These are phyloP conservation scores for Cichlasoma orientale DNA, from an alignment of 2,797 vertebrate species.

Conservation along the genomic window DNA sequence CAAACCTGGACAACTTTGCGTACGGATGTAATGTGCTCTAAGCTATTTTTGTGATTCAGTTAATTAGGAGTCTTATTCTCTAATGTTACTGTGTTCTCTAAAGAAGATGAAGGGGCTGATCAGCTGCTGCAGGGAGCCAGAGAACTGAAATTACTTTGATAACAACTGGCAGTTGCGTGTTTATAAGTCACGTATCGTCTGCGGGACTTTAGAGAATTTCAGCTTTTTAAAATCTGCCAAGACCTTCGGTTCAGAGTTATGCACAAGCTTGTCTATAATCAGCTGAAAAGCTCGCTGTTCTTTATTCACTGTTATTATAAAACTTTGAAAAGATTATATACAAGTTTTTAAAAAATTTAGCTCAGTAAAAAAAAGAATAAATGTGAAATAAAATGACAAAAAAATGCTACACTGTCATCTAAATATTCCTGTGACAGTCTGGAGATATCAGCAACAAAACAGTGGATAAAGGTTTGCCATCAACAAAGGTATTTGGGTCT, in stretches of 20 bases:
- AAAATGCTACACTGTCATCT: neutral
- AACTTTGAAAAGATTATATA: neutral
- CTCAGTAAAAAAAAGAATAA: neutral
- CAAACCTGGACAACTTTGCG: neutral
- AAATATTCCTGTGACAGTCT: neutral
- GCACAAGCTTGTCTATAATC: neutral
- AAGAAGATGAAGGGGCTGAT: slow-evolving; percentile 21
- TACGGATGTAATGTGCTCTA: neutral
- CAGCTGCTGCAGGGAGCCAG: neutral
- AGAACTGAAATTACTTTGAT: slow-evolving; percentile 11
- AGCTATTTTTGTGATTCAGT: slow-evolving; percentile 30
- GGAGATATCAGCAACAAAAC: neutral
- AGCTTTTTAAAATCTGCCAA: neutral
- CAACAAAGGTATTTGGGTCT: neutral
- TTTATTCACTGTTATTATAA: neutral
- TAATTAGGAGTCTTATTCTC: slow-evolving; percentile 34
- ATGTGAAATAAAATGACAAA: neutral
- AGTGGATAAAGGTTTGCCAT: neutral
- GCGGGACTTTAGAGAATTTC: neutral
- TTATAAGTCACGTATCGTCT: slow-evolving; percentile 3
- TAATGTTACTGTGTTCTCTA: slow-evolving; percentile 17
- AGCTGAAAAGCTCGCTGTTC: neutral
- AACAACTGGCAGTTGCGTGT: slow-evolving; percentile 17
- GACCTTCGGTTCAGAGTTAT: neutral
- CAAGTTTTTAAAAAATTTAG: neutral